These are phyloP conservation scores for Merops nubicus DNA, from an alignment of 2,113 vertebrate genomes.

Conservation along the genomic window DNA sequence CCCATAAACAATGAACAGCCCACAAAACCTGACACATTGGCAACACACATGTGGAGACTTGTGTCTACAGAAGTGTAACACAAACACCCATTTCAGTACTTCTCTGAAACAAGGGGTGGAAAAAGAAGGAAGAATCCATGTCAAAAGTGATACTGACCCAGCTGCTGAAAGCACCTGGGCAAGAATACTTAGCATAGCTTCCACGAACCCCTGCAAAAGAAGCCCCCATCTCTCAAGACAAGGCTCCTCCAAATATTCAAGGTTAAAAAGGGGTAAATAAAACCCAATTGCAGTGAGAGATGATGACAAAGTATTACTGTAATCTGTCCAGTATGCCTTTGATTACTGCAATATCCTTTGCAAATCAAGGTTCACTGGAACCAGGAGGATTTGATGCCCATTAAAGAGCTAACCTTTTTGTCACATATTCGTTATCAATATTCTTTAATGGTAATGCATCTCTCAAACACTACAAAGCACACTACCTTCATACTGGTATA, in stretches of 20 bases:
- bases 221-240: not conserved
- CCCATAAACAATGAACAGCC: not conserved
- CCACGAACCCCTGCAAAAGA: not conserved
- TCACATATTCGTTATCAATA: not conserved
- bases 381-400: not conserved
- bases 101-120: not conserved
- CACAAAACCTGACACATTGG: not conserved
- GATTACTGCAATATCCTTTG: not conserved
- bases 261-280: not conserved
- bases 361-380: not conserved
- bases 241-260: not conserved
- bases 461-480: not conserved
- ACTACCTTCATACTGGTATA: rapidly evolving
- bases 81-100: not conserved
- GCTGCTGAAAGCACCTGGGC: not conserved
- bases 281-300: not conserved
- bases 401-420: not conserved
- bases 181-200: not conserved
- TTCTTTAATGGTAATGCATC: not conserved
- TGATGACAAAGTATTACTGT: not conserved
- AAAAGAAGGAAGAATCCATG: not conserved
- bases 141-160: not conserved
- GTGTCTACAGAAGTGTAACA: not conserved
- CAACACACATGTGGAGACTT: not conserved
- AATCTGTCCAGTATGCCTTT: not conserved